Percentiles rank a stretch among this genome's conserved stretches.
phyloP scores from a whole-genome alignment of 2,888 invertebrate species.

The Octodonta nipae region DNA sequence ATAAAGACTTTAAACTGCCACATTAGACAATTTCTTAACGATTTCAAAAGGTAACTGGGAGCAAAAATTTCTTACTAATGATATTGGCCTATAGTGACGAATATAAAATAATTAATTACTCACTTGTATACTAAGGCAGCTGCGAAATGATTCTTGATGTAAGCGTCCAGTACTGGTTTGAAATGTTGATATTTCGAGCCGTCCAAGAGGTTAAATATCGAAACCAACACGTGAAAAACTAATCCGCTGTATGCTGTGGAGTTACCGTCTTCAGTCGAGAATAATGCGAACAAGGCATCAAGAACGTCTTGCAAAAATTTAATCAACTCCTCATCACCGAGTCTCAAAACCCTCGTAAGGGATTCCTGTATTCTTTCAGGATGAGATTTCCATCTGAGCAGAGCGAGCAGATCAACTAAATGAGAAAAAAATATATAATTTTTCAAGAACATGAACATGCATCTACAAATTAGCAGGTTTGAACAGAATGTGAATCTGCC shows the following conservation, averaged over 20 bases:
- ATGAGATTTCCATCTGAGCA: constrained; percentile 83
- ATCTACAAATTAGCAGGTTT: no score
- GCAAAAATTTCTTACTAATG: no score
- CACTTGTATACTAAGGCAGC: constrained; percentile 88
- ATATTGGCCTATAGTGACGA: no score
- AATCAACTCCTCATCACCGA: constrained; percentile 83
- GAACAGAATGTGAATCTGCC: no score
- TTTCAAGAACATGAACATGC: no score
- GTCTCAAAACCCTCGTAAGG: constrained; percentile 61
- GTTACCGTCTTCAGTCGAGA: constrained; percentile 85
- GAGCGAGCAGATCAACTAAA: constrained; percentile 69
- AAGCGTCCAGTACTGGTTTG: constrained; percentile 84
- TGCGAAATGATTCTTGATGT: constrained; percentile 87
- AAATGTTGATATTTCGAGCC: constrained; percentile 89
- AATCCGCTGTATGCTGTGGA: constrained; percentile 78
- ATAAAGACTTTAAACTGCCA: no score
- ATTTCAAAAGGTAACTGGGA: no score
- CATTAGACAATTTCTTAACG: no score
- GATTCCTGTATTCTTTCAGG: constrained; percentile 80
- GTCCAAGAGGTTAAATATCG: constrained; percentile 79
- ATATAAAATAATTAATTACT: constrained; percentile 28
- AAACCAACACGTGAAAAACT: constrained; percentile 83
- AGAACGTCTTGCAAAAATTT: constrained; percentile 90
- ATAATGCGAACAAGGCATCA: constrained; percentile 84
- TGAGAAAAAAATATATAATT: constrained; percentile 14